A percentile compares a stretch with the other conserved stretches of the same genome.
These are phyloP conservation scores for Brachionus paranguensis DNA, from an alignment of 1,140 invertebrate species.

Conservation along the genomic window DNA sequence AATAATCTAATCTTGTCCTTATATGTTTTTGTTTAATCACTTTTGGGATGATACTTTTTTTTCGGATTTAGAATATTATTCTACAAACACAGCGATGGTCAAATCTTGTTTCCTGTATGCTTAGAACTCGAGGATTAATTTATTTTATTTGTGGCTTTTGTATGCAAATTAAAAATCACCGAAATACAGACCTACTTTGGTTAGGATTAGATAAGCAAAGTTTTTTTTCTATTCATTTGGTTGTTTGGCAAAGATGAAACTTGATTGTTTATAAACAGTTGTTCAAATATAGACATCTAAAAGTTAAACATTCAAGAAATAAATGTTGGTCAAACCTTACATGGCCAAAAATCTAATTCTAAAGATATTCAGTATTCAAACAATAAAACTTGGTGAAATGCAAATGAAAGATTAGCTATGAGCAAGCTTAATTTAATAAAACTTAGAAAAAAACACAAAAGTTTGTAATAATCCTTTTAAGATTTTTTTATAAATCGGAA, in stretches of 20 bases:
- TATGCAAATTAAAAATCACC: neutral
- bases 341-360: neutral
- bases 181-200: neutral
- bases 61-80: neutral
- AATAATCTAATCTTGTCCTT: neutral
- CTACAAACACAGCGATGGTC: neutral
- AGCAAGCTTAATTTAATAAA: neutral
- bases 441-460: too few species aligned
- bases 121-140: neutral
- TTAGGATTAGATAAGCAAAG: neutral
- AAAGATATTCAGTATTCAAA: neutral
- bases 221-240: neutral
- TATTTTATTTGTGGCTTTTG: neutral
- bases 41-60: neutral
- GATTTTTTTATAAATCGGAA: too few species aligned
- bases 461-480: too few species aligned
- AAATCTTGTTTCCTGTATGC: neutral
- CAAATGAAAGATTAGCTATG: neutral
- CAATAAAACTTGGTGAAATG: too few species aligned
- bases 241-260: neutral
- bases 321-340: neutral
- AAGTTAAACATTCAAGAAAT: neutral
- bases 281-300: neutral
- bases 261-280: neutral
- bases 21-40: neutral